Conservation (phyloP, 2,888 invertebrate genomes). For the Apocheima hispidaria region DNA sequence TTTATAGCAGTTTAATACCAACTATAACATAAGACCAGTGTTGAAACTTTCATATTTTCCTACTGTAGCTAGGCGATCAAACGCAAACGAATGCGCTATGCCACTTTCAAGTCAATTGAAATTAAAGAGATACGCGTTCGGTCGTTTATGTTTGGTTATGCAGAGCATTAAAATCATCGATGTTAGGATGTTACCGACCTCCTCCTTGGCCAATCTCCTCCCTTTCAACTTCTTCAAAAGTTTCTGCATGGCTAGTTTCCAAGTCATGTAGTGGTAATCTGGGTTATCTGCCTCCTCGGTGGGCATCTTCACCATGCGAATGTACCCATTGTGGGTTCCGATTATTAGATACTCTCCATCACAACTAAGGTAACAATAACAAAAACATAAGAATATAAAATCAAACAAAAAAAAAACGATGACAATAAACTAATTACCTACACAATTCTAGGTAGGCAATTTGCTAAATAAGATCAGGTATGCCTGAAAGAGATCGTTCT, state of each 20-base stretch:
- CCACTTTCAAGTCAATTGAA: too few relatives aligned
- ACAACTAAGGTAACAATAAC: constrained; percentile 64
- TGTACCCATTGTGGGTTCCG: constrained; percentile 77
- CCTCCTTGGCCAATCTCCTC: constrained; percentile 76
- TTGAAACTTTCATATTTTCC: neutral
- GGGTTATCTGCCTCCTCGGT: constrained; percentile 69
- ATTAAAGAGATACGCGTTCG: too few relatives aligned
- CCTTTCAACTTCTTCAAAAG: constrained; percentile 75
- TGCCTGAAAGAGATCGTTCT: too few relatives aligned
- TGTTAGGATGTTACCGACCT: constrained; percentile 54
- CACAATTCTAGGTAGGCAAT: too few relatives aligned
- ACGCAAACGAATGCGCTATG: too few relatives aligned
- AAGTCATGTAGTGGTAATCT: constrained; percentile 59
- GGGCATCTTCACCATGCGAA: constrained; percentile 75
- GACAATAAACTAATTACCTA: too few relatives aligned
- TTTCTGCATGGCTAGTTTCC: constrained; percentile 65
- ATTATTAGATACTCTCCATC: constrained; percentile 67
- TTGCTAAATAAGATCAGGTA: too few relatives aligned
- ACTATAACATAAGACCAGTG: neutral
- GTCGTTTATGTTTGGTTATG: too few relatives aligned
- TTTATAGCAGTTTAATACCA: constrained; percentile 4
- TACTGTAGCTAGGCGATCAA: too few relatives aligned
- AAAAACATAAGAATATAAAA: neutral
- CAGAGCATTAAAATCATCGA: too few relatives aligned
- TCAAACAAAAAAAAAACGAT: neutral